phyloP scores from a whole-genome alignment of 1,140 invertebrate species.

The Oppia nitens region DNA sequence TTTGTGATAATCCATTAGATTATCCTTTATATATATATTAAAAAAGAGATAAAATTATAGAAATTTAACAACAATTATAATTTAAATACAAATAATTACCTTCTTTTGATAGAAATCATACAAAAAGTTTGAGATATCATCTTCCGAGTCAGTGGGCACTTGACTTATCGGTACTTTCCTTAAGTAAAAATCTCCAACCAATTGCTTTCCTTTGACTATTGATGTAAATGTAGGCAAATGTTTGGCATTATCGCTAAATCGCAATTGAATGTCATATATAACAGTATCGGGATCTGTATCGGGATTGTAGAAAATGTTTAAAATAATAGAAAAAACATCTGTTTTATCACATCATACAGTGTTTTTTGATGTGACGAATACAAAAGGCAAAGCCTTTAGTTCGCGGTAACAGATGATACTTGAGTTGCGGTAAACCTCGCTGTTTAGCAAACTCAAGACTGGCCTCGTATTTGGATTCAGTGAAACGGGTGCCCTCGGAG shows the following conservation, averaged over 20 bases:
- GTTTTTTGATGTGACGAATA: constrained; percentile 18
- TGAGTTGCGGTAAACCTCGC: constrained; percentile 62
- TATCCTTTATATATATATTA: too few species aligned
- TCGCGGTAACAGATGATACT: constrained; percentile 79
- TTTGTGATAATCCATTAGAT: constrained; percentile 13
- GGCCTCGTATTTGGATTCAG: constrained; percentile 62
- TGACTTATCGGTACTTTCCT: constrained; percentile 59
- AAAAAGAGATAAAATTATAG: not conserved
- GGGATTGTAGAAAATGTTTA: not conserved
- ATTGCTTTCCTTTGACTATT: constrained; percentile 54
- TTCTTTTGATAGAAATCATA: constrained; percentile 48
- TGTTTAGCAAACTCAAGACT: constrained; percentile 72
- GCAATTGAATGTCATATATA: constrained; percentile 22
- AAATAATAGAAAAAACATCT: not conserved
- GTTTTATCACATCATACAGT: not conserved
- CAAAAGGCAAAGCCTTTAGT: constrained; percentile 59
- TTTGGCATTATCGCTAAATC: constrained; percentile 23
- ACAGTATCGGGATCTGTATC: not conserved
- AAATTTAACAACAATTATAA: not conserved
- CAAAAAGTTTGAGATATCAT: constrained; percentile 57
- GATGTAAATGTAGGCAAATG: constrained; percentile 52
- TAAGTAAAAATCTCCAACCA: constrained; percentile 58
- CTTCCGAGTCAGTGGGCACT: constrained; percentile 55
- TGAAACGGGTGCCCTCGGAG: constrained; percentile 85
- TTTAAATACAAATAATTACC: not conserved